Evolutionary conservation across 92 coral and sea anemone species (phyloP).

Genomic region (Heteractis magnifica): DNA sequence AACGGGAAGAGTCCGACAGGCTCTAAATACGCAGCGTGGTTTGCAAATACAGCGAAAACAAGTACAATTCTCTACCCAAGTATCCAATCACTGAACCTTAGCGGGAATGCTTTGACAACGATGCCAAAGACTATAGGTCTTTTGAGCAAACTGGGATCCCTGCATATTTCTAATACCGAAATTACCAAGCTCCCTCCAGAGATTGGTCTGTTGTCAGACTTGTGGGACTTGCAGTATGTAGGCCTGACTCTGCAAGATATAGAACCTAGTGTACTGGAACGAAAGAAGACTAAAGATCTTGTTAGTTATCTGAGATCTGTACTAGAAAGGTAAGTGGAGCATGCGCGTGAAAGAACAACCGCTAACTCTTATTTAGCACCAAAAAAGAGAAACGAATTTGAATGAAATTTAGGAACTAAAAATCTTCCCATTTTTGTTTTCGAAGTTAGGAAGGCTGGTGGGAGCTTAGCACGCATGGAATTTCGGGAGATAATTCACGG

Average conservation of each 20-base stretch:
- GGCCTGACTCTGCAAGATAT: slow-evolving; percentile 85
- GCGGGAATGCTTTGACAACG: slow-evolving; percentile 60
- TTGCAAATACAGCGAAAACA: slow-evolving; percentile 34
- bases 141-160: slow-evolving; percentile 83
- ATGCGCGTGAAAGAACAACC: neutral
- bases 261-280: slow-evolving; percentile 92
- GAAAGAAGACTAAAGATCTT: slow-evolving; percentile 89
- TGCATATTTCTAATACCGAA: slow-evolving; percentile 78
- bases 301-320: slow-evolving; percentile 93
- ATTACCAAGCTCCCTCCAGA: slow-evolving; percentile 86
- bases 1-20: slow-evolving; percentile 20
- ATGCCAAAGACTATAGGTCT: slow-evolving; percentile 76
- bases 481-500: too few relatives aligned
- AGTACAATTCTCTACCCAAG: slow-evolving; percentile 72
- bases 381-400: too few relatives aligned
- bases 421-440: too few relatives aligned
- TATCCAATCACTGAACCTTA: slow-evolving; percentile 77
- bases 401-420: too few relatives aligned
- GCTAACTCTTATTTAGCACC: neutral
- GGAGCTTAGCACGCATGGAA: too few relatives aligned
- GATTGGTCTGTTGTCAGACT: slow-evolving; percentile 85
- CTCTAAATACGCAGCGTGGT: slow-evolving; percentile 40
- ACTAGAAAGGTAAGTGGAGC: slow-evolving; percentile 73
- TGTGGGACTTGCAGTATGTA: slow-evolving; percentile 93
- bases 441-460: too few relatives aligned